Evolutionary conservation across 1,140 invertebrate genomes (phyloP), one percentile per base, ranked within the genome.

Genomic region (Trichonephila inaurata): DNA sequence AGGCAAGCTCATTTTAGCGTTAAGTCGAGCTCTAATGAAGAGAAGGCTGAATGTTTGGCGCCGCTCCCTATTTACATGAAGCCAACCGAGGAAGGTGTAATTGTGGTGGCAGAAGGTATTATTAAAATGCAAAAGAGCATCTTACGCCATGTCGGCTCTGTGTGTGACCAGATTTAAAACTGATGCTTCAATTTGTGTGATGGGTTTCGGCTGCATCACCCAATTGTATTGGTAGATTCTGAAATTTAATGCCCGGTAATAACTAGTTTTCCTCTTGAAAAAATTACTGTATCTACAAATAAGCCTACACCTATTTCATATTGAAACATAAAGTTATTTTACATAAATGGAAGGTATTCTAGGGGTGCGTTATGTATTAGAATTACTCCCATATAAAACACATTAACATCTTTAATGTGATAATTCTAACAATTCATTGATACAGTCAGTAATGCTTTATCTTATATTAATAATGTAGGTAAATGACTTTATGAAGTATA

Each of bases 91-190:
- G 64, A 33, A 69, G 62, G 87, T 69, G 87, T 89, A 89, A 89
- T 89, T 89, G 87, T 89, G 87, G 87, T 89, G 87, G 87, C 87
- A 89, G 87, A 40, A 69, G 87, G 87, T 89, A 64, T 89, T 89
- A 89, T 89, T 89, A 89, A 64, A 89, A 89, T 89, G 87, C 87
- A 89, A 89, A 89, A 77, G 28, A 89, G 62, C 64, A 72, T 69
- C 62, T 89, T 51, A 69, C 87, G 87, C 62, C 40, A 19, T 62
- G 87, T 72, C 44, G 87, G 24, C 61, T 51, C 40, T 62, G 60
- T 89, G 21, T 89, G 60, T 72, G 87, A 40, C 82, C 51, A 60
- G 82, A 83, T 51, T 83, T 83, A 60, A 60, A 83, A 58, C 44
- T 51, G 82, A 60, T 83, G 40, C 44, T 83, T 83, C 82, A 60